A percentile compares a stretch with the other conserved stretches of the same genome.
phyloP scores from a whole-genome alignment of 2,888 invertebrate genomes.

The Acronicta leporina region DNA sequence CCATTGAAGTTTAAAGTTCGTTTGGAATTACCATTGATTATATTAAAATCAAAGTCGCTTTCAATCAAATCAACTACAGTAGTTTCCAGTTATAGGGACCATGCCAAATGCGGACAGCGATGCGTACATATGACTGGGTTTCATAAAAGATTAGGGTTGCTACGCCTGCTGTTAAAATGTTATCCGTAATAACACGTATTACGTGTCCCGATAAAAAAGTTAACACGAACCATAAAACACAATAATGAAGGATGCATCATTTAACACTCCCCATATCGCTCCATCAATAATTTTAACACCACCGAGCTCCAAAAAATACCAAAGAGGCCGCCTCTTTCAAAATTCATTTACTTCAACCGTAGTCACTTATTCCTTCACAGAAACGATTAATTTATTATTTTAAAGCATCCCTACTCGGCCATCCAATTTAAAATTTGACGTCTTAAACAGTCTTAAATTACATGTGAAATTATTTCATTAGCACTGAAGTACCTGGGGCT shows the following conservation, averaged over 20 bases:
- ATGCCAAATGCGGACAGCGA: too few species aligned
- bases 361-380: constrained; percentile 78
- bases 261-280: constrained; percentile 38
- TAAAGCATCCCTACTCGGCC: constrained; percentile 83
- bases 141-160: too few species aligned
- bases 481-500: constrained; percentile 73
- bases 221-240: not conserved
- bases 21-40: too few species aligned
- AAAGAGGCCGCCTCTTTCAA: constrained; percentile 57
- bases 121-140: too few species aligned
- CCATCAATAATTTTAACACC: constrained; percentile 60
- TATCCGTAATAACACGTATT: not conserved
- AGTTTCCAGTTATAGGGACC: too few species aligned
- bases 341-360: constrained; percentile 75
- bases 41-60: too few species aligned
- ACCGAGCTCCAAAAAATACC: constrained; percentile 24
- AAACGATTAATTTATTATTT: constrained; percentile 88
- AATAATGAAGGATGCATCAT: constrained; percentile 18
- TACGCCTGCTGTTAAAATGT: not conserved
- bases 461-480: constrained; percentile 88
- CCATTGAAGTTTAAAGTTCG: too few species aligned
- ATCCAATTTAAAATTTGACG: constrained; percentile 89
- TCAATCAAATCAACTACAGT: too few species aligned
- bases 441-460: constrained; percentile 89
- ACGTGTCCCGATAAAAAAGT: not conserved